A percentile compares a stretch with the other conserved stretches of the same genome.
Evolutionary conservation across 2,797 vertebrate species (phyloP).

Genomic region (Gymnothorax reevesii): DNA sequence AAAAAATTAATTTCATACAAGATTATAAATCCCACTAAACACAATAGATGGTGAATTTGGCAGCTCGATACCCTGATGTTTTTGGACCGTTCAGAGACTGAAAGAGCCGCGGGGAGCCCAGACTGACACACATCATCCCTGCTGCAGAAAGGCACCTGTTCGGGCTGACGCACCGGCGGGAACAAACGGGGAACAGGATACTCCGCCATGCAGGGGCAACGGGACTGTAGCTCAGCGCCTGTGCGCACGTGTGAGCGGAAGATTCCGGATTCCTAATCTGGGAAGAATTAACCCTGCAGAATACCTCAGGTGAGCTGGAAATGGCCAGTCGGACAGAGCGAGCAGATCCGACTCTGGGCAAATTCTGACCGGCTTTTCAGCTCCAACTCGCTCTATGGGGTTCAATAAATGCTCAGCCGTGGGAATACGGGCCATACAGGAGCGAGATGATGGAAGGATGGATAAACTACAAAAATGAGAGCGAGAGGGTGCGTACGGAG

Average conservation of each 20-base stretch:
- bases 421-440: not conserved
- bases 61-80: not conserved
- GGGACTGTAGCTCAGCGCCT: not conserved
- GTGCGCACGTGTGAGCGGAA: not conserved
- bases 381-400: not conserved
- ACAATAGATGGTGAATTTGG: conserved; percentile 34
- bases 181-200: conserved; percentile 41
- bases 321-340: conserved; percentile 37
- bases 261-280: conserved; percentile 32
- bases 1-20: conserved; percentile 1
- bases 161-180: conserved; percentile 29
- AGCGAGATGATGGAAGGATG: not conserved
- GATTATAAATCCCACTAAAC: not conserved
- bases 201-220: conserved; percentile 2
- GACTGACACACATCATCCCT: conserved; percentile 43
- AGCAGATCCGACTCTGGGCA: conserved; percentile 26
- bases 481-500: not conserved
- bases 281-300: conserved; percentile 41
- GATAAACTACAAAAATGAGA: not conserved
- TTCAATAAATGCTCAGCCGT: not conserved
- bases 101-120: conserved; percentile 43
- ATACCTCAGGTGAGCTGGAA: conserved; percentile 39
- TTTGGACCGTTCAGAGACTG: not conserved
- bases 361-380: not conserved
- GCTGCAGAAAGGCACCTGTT: conserved; percentile 34